These are phyloP conservation scores for Drosophila kurseongensis DNA, from an alignment of 1,140 invertebrate species.

Conservation along the genomic window DNA sequence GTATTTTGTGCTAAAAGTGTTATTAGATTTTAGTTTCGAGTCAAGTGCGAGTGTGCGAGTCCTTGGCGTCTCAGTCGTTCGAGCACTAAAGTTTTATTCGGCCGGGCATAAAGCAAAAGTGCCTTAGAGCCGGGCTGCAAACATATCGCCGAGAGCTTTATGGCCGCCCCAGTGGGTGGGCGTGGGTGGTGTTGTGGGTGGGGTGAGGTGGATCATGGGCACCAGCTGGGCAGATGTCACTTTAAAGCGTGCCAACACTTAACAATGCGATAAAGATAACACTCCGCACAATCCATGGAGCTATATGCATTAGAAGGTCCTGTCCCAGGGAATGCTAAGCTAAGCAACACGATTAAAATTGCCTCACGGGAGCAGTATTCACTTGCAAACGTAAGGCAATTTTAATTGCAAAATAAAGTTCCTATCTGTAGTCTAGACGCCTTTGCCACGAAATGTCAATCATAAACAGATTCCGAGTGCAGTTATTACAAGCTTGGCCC, in stretches of 20 bases:
- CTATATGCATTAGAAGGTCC: not conserved
- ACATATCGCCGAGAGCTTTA: slow-evolving; percentile 72
- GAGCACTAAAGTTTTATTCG: slow-evolving; percentile 79
- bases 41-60: slow-evolving; percentile 61
- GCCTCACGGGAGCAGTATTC: slow-evolving; percentile 14
- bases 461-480: slow-evolving; percentile 56
- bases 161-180: slow-evolving; percentile 28
- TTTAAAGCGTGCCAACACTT: slow-evolving; percentile 78
- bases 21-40: slow-evolving; percentile 83
- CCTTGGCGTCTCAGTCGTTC: slow-evolving; percentile 47
- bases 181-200: not conserved
- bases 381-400: slow-evolving; percentile 22
- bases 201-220: not conserved
- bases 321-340: not conserved
- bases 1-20: slow-evolving; percentile 82
- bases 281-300: slow-evolving; percentile 14
- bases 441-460: slow-evolving; percentile 51
- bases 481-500: slow-evolving; percentile 21
- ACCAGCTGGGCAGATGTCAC: slow-evolving; percentile 40
- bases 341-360: slow-evolving; percentile 13
- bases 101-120: slow-evolving; percentile 77
- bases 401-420: slow-evolving; percentile 66
- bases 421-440: slow-evolving; percentile 20
- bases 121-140: slow-evolving; percentile 68
- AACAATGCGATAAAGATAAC: slow-evolving; percentile 72